Base-by-base conservation (phyloP, 1,140 invertebrate genomes). In the Zaprionus lachaisei region DNA sequence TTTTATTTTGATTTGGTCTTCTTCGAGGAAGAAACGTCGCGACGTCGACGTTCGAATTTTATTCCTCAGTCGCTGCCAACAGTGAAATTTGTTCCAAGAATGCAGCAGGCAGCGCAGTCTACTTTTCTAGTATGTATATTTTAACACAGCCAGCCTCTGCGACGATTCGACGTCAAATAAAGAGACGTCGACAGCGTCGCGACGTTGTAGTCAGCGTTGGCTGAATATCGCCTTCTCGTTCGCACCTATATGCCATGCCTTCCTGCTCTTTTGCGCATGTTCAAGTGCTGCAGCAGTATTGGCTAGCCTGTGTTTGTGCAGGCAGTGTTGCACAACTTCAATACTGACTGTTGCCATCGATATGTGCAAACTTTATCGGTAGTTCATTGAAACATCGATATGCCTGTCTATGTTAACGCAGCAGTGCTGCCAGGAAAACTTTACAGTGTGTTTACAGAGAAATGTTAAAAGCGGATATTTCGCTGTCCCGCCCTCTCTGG, bases 1-100 rank as follows among this genome's bases (percentile, higher is more conserved):
- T 90, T 89, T 89, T 89, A 90, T 87, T 87, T 89, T 89, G 84
- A 78, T 89, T 81, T 77, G 66, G 64, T 81, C 71, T 86, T 91
- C 80, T 80, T 73, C 85, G 78, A 87, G 81, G 77, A 77, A 82
- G 81, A 78, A 82, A 75, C 70, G 66, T 66, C 64, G 75, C 76
- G 76, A 91, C 86, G 89, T 91, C 89, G 79, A 89, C 89, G 85
- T 84, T 84, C 79, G 31, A 91, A 79, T 85, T 91, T 77, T 77
- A 84, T 85, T 90, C 83, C 84, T 81, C 84, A 71, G 87, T 87
- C 87, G 83, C 87, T 80, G 89, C 83, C 73, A 80, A 81, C 81
- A 62, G 81, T 84, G 80, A 82, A 80, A 73, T 80, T 81, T 82
- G 75, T 73, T 72, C 64, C 71, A 77, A 77, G 71, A 73, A 74